Evolutionary conservation across 2,797 vertebrate genomes (phyloP), one percentile per base, ranked within the genome.

Genomic region (Moxostoma hubbsi): DNA sequence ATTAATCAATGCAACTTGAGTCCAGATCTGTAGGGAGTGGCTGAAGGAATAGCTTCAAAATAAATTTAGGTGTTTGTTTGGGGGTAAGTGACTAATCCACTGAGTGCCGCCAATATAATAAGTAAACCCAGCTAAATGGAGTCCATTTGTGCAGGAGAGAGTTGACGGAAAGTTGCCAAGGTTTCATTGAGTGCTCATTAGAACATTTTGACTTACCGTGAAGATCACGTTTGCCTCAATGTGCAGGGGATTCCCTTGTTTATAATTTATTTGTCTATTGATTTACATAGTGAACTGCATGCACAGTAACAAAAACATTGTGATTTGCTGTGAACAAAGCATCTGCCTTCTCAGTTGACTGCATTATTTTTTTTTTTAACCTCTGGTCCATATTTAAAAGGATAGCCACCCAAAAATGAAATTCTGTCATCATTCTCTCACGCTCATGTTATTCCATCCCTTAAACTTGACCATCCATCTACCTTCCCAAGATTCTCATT

Each of bases 1-100:
- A 91, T 91, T 90, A 88, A 91, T 89, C 86, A 36, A 50, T 77
- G 75, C 85, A 61, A 24, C 24, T 24, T 24, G 24, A 1, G 24
- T 24, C 1, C 24, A 24, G 24, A 24, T 24, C 24, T 24, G 24
- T 24, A 24, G 24, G 24, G 24, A 24, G 24, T 24, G 24, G 24
- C 24, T 2, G 24, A 24, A 24, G 24, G 24, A 24, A 24, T 24
- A 24, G 24, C 24, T 24, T 24, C 24, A 24, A 2, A 24, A 24
- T 24, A 24, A 24, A 24, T 24, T 1, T 24, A 24, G 24, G 24
- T 24, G 24, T 24, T 24, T 24, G 24, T 24, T 24, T 24, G 24
- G 24, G 24, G 24, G 24, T 2, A 24, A 24, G 24, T 63, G 72
- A 10, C 11, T 70, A 77, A 77, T 50, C 58, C 36, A 53, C 58